These are phyloP conservation scores for Malacosoma neustria DNA, from an alignment of 2,888 invertebrate genomes.

Conservation along the genomic window DNA sequence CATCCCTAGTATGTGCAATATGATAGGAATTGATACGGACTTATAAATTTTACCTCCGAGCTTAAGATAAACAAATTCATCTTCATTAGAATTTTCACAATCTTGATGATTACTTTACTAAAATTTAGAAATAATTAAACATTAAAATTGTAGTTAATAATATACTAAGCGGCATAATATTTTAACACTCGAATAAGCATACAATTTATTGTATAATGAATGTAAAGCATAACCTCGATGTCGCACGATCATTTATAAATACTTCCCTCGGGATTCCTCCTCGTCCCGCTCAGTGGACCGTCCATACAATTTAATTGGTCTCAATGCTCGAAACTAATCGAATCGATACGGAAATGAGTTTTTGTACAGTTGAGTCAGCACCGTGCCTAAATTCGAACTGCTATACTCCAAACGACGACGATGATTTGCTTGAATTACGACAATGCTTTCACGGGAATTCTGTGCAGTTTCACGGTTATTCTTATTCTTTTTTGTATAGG, in stretches of 20 bases:
- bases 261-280: conserved; percentile 62
- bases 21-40: too few species aligned
- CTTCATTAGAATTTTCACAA: too few species aligned
- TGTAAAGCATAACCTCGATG: conserved; percentile 25
- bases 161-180: neutral
- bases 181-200: neutral
- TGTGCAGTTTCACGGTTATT: too few species aligned
- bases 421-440: neutral
- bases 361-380: conserved; percentile 43
- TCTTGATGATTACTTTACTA: too few species aligned
- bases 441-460: too few species aligned
- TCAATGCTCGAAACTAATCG: conserved; percentile 66
- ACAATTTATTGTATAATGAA: neutral
- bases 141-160: too few species aligned
- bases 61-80: too few species aligned
- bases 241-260: conserved; percentile 31
- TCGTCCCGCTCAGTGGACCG: conserved; percentile 47
- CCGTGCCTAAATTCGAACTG: conserved; percentile 16
- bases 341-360: conserved; percentile 57
- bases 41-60: too few species aligned
- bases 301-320: conserved; percentile 61
- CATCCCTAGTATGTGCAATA: too few species aligned
- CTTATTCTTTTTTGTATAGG: too few species aligned
- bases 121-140: too few species aligned
- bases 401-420: neutral